These are phyloP conservation scores for Myotis findleyi DNA, from an alignment of 2,797 vertebrate species.

Conservation along the genomic window DNA sequence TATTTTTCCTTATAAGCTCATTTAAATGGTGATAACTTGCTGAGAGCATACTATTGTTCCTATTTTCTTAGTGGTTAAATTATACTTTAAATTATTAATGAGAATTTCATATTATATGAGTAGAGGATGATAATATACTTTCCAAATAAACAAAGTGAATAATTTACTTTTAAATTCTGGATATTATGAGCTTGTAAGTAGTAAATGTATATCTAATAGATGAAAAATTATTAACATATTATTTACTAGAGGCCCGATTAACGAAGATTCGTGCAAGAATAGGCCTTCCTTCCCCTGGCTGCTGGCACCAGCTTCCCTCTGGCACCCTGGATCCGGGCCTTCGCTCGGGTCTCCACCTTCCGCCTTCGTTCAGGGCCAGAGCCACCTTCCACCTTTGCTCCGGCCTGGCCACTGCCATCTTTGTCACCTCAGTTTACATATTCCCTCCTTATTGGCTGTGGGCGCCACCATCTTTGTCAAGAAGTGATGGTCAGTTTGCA, in stretches of 20 bases:
- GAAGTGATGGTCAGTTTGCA: too few relatives aligned
- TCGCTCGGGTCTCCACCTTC: too few relatives aligned
- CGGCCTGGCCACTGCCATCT: too few relatives aligned
- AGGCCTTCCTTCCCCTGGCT: too few relatives aligned
- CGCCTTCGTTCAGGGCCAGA: too few relatives aligned
- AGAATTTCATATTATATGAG: neutral
- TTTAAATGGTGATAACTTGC: neutral
- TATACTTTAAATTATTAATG: neutral
- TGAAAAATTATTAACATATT: neutral
- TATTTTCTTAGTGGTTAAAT: neutral
- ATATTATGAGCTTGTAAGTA: neutral
- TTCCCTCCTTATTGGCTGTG: too few relatives aligned
- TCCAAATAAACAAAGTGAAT: neutral
- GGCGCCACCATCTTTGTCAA: too few relatives aligned
- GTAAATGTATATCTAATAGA: neutral
- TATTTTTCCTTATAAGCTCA: neutral
- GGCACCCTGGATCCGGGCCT: too few relatives aligned
- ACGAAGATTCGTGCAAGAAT: too few relatives aligned
- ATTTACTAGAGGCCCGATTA: neutral
- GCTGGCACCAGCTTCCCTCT: too few relatives aligned
- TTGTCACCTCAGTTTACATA: too few relatives aligned
- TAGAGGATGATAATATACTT: neutral
- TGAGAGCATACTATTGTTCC: neutral
- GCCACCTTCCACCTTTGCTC: too few relatives aligned
- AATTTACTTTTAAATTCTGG: neutral